Base-by-base conservation (phyloP, 2,888 invertebrate species). In the Lasiommata megera region DNA sequence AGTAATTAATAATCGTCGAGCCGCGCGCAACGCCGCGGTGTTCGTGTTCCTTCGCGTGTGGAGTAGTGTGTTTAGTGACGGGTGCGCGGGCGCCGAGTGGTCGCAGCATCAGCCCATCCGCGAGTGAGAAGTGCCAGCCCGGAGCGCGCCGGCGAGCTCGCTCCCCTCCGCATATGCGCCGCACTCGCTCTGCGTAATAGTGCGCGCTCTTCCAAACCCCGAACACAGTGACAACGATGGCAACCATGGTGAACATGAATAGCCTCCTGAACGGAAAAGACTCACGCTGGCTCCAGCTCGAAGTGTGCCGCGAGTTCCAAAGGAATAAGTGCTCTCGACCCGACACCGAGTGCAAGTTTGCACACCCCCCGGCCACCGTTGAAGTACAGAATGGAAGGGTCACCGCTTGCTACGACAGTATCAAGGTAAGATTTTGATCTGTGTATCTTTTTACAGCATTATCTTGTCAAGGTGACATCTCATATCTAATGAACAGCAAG, bases 321-420 rank as follows among this genome's bases (percentile, higher is more conserved):
- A 95, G 99, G 91, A 99, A 98, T 94, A 99, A 99, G 94, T 99
- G 99, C 93, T 97, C 98, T 80, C 95, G 99, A 84, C 96, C 98
- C 68, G 99, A 99, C 93, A 97, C 98, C 85, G 99, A 99, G 92
- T 99, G 99, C 95, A 99, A 99, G 94, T 99, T 99, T 92, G 99
- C 99, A 72, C 99, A 99, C 93, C 99, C 99, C 66, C 99, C 99
- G 70, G 96, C 98, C 78, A 99, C 99, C 92, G 99, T 99, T 79
- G 99, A 99, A 93, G 98, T 99, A 82, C 99, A 99, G 93, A 99
- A 99, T 92, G 99, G 99, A 86, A 95, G 99, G 82, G 99, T 99
- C 82, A 99, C 99, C 79, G 99, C 99, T 79, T 99, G 99, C 94
- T 99, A 99, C 94, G 99, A 99, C 93, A 99, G 98, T 93, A 99